Evolutionary conservation across 2,113 vertebrate genomes (phyloP).

Genomic region (Sturnira hondurensis): DNA sequence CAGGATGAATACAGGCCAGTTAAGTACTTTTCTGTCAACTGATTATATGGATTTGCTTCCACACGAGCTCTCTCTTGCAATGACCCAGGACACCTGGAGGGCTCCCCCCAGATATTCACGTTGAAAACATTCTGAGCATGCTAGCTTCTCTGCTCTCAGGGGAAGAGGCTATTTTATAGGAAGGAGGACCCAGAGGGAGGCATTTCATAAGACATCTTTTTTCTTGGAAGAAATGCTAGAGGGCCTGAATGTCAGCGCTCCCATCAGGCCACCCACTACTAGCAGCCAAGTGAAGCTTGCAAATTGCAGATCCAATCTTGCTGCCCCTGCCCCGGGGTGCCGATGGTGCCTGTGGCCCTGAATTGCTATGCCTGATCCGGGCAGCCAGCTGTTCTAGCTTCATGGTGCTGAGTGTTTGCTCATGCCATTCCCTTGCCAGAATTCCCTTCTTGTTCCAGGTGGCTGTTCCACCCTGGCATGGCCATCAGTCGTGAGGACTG

Average conservation of each 20-base stretch:
- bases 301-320: not conserved
- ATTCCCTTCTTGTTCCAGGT: not conserved
- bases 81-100: not conserved
- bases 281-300: not conserved
- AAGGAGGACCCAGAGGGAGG: not conserved
- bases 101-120: not conserved
- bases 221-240: not conserved
- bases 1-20: not conserved
- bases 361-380: accelerated
- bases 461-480: not conserved
- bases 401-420: not conserved
- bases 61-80: not conserved
- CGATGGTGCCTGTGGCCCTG: not conserved
- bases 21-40: slow-evolving; percentile 15
- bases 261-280: not conserved
- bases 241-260: not conserved
- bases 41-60: slow-evolving; percentile 45
- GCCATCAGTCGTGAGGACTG: not conserved
- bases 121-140: not conserved
- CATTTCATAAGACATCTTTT: not conserved
- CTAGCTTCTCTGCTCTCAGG: not conserved
- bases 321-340: too few relatives aligned
- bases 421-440: not conserved
- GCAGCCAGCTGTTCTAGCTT: not conserved
- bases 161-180: not conserved